Percentiles rank a stretch among this genome's conserved stretches.
Conservation (phyloP, 2,113 vertebrate genomes). For the Eulemur macaco region DNA sequence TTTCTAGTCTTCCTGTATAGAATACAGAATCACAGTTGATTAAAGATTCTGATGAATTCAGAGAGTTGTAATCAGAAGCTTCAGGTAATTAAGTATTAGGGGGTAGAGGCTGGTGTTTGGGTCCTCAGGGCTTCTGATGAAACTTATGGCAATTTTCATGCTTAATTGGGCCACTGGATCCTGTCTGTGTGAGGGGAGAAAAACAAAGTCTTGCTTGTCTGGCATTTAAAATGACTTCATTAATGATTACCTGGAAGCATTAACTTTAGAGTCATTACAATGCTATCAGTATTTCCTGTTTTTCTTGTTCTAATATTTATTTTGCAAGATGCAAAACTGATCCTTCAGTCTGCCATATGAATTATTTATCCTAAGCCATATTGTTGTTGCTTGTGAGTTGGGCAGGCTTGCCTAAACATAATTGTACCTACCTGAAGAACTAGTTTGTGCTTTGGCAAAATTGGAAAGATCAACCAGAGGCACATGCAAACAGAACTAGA, state of each 20-base stretch:
- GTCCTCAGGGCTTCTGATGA: neutral
- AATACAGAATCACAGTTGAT: conserved; percentile 11
- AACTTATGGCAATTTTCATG: neutral
- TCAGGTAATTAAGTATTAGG: neutral
- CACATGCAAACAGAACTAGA: neutral
- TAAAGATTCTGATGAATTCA: neutral
- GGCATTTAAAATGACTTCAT: conserved; percentile 49
- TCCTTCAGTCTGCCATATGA: neutral
- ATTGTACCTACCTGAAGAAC: neutral
- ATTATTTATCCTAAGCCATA: conserved; percentile 11
- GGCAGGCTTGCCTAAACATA: neutral
- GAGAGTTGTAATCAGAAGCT: neutral
- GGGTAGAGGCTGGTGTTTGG: neutral
- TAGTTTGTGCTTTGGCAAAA: neutral
- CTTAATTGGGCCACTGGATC: neutral
- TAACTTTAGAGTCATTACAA: neutral
- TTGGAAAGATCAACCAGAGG: neutral
- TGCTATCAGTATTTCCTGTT: neutral
- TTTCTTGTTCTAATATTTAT: conserved; percentile 43
- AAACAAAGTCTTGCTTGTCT: neutral
- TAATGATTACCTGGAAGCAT: conserved; percentile 24
- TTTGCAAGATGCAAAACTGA: conserved; percentile 45
- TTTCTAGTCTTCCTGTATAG: neutral
- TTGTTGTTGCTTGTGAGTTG: neutral
- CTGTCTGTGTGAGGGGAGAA: neutral